Percentiles rank a stretch among this genome's conserved stretches.
Conservation (phyloP, 2,797 vertebrate genomes). For the Crotalus adamanteus region DNA sequence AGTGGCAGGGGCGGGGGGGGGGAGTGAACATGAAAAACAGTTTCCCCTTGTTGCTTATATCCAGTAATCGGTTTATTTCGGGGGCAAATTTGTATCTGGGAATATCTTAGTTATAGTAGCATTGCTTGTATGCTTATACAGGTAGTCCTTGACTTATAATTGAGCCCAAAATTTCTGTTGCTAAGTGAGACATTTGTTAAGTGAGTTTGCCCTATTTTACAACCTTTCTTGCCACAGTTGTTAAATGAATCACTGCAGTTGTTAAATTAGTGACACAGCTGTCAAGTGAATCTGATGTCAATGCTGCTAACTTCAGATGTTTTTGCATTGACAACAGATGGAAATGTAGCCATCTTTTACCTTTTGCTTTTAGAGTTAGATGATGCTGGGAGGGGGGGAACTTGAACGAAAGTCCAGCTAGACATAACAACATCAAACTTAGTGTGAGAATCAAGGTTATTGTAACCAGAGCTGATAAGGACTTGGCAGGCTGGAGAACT, state of each 20-base stretch:
- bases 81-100: neutral
- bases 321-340: too few species aligned
- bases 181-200: neutral
- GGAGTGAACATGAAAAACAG: neutral
- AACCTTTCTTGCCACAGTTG: neutral
- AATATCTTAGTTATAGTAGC: neutral
- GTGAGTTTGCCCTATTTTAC: neutral
- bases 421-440: too few species aligned
- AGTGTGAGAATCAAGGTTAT: too few species aligned
- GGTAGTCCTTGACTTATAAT: too few species aligned
- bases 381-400: too few species aligned
- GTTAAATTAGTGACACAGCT: neutral
- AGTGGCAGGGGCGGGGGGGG: neutral
- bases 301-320: too few species aligned
- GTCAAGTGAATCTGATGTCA: neutral
- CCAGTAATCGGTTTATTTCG: neutral
- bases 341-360: too few species aligned
- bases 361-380: too few species aligned
- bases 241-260: neutral
- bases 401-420: too few species aligned
- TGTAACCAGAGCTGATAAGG: too few species aligned
- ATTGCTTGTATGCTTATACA: neutral
- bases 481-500: too few species aligned
- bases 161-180: neutral
- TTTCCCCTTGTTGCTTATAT: neutral